phyloP scores from a whole-genome alignment of 92 coral and sea anemone genomes.

The Galaxea fascicularis region DNA sequence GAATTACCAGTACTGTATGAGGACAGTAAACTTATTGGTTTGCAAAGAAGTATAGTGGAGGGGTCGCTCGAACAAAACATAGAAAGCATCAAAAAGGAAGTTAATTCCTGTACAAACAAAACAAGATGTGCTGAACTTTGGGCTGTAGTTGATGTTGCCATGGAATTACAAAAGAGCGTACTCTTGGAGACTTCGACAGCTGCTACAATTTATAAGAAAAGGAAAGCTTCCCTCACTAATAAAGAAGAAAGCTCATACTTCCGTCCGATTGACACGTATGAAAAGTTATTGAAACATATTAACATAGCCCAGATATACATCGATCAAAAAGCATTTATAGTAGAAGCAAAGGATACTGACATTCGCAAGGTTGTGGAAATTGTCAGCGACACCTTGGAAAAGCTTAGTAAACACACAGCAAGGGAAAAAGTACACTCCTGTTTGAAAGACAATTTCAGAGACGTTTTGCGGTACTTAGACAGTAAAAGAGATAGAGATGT shows the following conservation, averaged over 20 bases:
- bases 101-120: not conserved
- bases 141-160: slow-evolving; percentile 34
- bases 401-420: not conserved
- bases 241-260: slow-evolving; percentile 11
- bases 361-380: slow-evolving; percentile 17
- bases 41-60: slow-evolving; percentile 34
- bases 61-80: slow-evolving; percentile 34
- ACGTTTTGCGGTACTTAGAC: slow-evolving; percentile 8
- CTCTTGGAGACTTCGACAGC: slow-evolving; percentile 50
- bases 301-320: slow-evolving; percentile 54
- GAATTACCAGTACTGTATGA: slow-evolving; percentile 2
- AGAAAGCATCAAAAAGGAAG: not conserved
- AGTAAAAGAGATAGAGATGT: slow-evolving; percentile 54
- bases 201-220: slow-evolving; percentile 24
- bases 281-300: slow-evolving; percentile 23
- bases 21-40: not conserved
- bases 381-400: not conserved
- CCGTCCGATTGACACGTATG: slow-evolving; percentile 46
- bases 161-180: slow-evolving; percentile 33
- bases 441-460: not conserved
- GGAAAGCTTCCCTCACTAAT: slow-evolving; percentile 17
- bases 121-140: slow-evolving; percentile 17
- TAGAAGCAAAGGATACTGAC: slow-evolving; percentile 29
- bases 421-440: not conserved
- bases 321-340: slow-evolving; percentile 34